Base-by-base conservation (phyloP, 1,140 invertebrate genomes). In the Globodera ellingtonae region DNA sequence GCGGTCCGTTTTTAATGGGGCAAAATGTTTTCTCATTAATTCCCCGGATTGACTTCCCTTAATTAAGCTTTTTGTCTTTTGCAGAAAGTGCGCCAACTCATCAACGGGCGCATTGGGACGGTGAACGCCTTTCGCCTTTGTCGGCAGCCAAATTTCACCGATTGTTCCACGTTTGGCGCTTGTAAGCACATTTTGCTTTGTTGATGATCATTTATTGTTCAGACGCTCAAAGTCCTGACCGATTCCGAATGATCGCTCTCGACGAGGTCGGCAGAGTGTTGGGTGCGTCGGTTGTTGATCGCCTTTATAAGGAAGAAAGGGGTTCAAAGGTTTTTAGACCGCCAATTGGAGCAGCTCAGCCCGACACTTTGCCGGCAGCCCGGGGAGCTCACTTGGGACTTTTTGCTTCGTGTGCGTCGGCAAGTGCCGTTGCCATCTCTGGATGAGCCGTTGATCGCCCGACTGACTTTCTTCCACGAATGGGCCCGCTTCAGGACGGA, bases 241-340 rank as follows among this genome's bases (percentile, higher is more conserved):
- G 84, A 48, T 75, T 81, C 52, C 81, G 84, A 15, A 88, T 85
- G 86, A 85, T 85, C 65, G 84, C 86, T 18, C 86, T 85, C 65
- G 84, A 85, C 67, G 84, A 85, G 65, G 79, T 85, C n/a, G 66
- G 75, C 7, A 46, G 74, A 66, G 84, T 86, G 56, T 72, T 88
- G 44, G 83, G 83, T 84, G 46, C 67, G 83, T 84, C 47, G 46
- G 8, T 13, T 13, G 46, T 70, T 47, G 35, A 35, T 35, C 35
- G 3, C 35, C 35, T 35, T 35, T 35, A 35, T 35, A 35, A 35
- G 35, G 35, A 35, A 35, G 1, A 35, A 35, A 24, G 24, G 24
- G 24, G 24, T 24, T 24, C 24, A 18, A 35, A 0, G 75, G 18
- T 82, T 82, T 82, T 35, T 59, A 84, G 84, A 85, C 67, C 86